Evolutionary conservation across 2,113 vertebrate species (phyloP).

Genomic region (Tetraodon nigroviridis): DNA sequence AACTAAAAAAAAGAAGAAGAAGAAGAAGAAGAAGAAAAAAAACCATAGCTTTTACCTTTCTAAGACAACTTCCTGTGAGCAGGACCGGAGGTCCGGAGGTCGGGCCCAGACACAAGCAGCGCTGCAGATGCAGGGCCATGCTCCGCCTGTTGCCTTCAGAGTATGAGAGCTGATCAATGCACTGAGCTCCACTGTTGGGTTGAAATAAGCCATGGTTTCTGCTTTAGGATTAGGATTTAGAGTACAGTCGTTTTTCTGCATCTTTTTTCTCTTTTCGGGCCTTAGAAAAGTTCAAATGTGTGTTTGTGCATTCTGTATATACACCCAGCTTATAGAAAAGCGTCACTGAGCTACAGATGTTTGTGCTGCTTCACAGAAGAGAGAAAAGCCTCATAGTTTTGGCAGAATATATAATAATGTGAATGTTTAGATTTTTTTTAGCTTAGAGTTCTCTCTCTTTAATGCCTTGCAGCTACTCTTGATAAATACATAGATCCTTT

Average conservation of each 20-base stretch:
- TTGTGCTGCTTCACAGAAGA: slow-evolving; percentile 41
- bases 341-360: slow-evolving; percentile 41
- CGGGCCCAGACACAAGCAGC: slow-evolving; percentile 48
- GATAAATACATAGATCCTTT: slow-evolving; percentile 14
- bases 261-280: slow-evolving; percentile 1
- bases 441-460: slow-evolving; percentile 45
- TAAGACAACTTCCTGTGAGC: slow-evolving; percentile 62
- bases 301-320: slow-evolving; percentile 30
- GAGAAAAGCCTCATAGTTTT: slow-evolving; percentile 46
- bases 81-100: slow-evolving; percentile 43
- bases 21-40: background rate
- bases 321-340: slow-evolving; percentile 56
- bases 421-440: slow-evolving; percentile 10
- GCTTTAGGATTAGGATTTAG: background rate
- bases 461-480: slow-evolving; percentile 44
- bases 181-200: slow-evolving; percentile 56
- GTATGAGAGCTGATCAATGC: slow-evolving; percentile 59
- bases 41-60: slow-evolving; percentile 39
- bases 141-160: slow-evolving; percentile 71
- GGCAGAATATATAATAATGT: slow-evolving; percentile 21
- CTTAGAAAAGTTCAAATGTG: background rate
- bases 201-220: slow-evolving; percentile 30
- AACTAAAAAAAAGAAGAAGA: slow-evolving; percentile 9
- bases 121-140: slow-evolving; percentile 70
- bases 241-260: slow-evolving; percentile 2